These are phyloP conservation scores for Heliothis subflexa DNA, from an alignment of 1,140 invertebrate species.

Conservation along the genomic window DNA sequence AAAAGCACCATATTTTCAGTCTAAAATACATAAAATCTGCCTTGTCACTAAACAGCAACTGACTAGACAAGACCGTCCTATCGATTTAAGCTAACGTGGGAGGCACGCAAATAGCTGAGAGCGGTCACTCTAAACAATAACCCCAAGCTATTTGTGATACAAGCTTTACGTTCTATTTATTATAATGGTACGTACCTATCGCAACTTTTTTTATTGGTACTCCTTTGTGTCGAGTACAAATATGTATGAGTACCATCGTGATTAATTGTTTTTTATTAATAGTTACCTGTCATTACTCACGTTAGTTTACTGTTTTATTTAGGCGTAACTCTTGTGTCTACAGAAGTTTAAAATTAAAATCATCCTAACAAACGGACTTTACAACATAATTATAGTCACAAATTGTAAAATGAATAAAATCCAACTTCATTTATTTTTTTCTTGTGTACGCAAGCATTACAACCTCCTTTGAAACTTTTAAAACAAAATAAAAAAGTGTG, in stretches of 20 bases:
- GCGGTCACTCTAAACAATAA: constrained; percentile 45
- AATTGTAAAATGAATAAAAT: no score
- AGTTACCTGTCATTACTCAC: not conserved
- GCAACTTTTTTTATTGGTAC: constrained; percentile 19
- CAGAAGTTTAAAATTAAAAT: no score
- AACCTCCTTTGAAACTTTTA: constrained; percentile 1
- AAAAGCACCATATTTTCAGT: no score
- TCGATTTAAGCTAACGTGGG: constrained; percentile 43
- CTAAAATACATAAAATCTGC: no score
- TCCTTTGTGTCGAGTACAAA: constrained; percentile 1
- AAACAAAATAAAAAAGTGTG: constrained; percentile 8
- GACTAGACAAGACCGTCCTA: constrained; percentile 11
- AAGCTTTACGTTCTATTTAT: constrained; percentile 3
- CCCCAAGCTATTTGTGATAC: constrained; percentile 22
- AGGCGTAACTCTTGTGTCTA: no score
- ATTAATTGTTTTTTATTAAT: not conserved
- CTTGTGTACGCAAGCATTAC: not conserved
- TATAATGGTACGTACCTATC: not conserved
- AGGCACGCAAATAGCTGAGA: constrained; percentile 44
- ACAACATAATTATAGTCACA: no score
- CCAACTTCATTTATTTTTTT: not conserved
- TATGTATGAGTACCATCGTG: not conserved
- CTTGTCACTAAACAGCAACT: not conserved
- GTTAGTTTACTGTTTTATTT: no score
- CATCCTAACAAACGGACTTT: no score